Percentiles rank a stretch among this genome's conserved stretches.
Conservation (phyloP, 2,113 vertebrate species). For the Ranitomeya imitator region DNA sequence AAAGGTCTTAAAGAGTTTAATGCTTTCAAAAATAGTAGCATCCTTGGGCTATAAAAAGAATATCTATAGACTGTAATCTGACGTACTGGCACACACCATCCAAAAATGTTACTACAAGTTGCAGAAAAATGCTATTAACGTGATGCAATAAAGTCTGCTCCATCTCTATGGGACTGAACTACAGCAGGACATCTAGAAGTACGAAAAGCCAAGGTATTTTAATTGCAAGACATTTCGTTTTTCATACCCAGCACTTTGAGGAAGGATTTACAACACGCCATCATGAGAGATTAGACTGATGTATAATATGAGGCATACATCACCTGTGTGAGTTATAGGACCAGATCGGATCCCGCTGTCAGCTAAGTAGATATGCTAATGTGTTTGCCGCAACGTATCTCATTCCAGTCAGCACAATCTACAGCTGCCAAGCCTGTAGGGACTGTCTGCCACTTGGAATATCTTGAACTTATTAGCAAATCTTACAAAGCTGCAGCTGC, state of each 20-base stretch:
- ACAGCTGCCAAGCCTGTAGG: slow-evolving; percentile 48
- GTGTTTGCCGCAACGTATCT: slow-evolving; percentile 47
- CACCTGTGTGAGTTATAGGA: slow-evolving; percentile 48
- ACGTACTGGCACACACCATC: no score
- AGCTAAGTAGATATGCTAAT: slow-evolving; percentile 52
- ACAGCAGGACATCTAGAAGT: not conserved
- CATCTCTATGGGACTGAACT: not conserved
- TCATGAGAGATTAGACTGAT: slow-evolving; percentile 52
- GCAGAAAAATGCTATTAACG: no score
- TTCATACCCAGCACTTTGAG: not conserved
- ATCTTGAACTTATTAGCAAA: slow-evolving; percentile 49
- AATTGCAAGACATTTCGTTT: not conserved
- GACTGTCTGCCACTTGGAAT: slow-evolving; percentile 53
- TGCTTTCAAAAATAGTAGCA: no score
- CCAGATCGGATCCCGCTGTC: slow-evolving; percentile 49
- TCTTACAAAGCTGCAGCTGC: slow-evolving; percentile 48
- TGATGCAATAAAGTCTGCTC: not conserved
- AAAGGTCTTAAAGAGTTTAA: no score
- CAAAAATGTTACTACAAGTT: no score
- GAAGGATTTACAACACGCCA: not conserved
- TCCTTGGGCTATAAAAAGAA: no score
- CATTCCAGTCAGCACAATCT: slow-evolving; percentile 51
- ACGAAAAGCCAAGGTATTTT: not conserved
- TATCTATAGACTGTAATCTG: no score
- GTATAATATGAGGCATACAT: slow-evolving; percentile 44